A percentile compares a stretch with the other conserved stretches of the same genome.
Conservation (phyloP, 2,888 invertebrate genomes). For the Stegophylla sp. region DNA sequence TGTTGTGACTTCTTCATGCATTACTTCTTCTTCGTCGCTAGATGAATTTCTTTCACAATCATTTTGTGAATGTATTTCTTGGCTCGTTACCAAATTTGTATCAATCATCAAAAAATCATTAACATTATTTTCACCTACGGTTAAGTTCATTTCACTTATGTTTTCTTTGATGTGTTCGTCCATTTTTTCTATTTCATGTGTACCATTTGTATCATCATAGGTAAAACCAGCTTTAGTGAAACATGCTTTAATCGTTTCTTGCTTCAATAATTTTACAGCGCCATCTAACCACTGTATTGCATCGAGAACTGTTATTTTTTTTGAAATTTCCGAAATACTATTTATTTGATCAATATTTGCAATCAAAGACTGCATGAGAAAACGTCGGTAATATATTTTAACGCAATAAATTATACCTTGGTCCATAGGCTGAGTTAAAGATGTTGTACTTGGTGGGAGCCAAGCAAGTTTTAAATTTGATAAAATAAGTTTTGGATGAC, state of each 20-base stretch:
- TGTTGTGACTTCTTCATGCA: not conserved
- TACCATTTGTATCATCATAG: not conserved
- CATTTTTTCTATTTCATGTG: not conserved
- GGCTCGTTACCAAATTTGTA: not conserved
- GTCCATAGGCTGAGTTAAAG: constrained; percentile 37
- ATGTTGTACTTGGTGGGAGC: constrained; percentile 19
- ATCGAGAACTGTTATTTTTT: not conserved
- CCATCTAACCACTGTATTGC: not conserved
- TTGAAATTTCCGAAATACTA: not conserved
- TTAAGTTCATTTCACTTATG: not conserved
- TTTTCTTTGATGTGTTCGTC: not conserved
- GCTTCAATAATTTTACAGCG: not conserved
- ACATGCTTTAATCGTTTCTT: constrained; percentile 5
- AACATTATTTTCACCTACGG: not conserved
- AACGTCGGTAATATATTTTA: constrained; percentile 29
- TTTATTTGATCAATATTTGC: not conserved
- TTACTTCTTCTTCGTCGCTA: not conserved
- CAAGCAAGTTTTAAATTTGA: constrained; percentile 43
- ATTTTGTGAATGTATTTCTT: not conserved
- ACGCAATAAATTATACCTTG: constrained; percentile 37
- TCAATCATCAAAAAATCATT: not conserved
- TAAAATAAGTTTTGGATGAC: constrained; percentile 44
- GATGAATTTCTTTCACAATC: not conserved
- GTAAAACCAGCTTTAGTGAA: constrained; percentile 1
- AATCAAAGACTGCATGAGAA: constrained; percentile 9